phyloP scores from a whole-genome alignment of 1,140 invertebrate genomes.

The Parasteatoda tepidariorum region DNA sequence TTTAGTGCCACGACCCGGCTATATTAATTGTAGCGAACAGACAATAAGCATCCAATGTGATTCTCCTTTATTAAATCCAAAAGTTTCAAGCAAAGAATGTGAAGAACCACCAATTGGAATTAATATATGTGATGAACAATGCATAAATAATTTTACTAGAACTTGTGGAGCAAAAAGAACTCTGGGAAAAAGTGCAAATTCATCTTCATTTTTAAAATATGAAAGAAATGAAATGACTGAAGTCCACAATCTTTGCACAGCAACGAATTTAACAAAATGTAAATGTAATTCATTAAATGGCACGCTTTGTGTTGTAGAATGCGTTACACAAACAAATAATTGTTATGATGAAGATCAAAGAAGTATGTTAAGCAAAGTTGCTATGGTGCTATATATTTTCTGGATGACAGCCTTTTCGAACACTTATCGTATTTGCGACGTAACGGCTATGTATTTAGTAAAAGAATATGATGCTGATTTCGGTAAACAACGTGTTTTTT shows the following conservation, averaged over 20 bases:
- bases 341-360: background rate
- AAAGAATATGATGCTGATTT: constrained; percentile 43
- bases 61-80: background rate
- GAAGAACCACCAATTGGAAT: background rate
- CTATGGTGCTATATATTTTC: background rate
- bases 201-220: background rate
- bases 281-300: background rate
- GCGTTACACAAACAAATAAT: background rate
- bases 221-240: background rate
- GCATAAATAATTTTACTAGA: background rate
- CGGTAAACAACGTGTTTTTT: constrained; percentile 27
- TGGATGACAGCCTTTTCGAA: constrained; percentile 6
- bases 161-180: background rate
- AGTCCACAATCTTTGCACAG: background rate
- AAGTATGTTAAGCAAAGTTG: background rate
- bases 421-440: constrained; percentile 19
- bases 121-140: background rate
- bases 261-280: background rate
- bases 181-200: background rate
- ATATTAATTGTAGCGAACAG: background rate
- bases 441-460: constrained; percentile 15
- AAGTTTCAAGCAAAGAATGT: background rate
- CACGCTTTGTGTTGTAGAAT: background rate
- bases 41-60: background rate
- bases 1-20: background rate